phyloP scores from a whole-genome alignment of 2,797 vertebrate genomes.

The Coluber constrictor region DNA sequence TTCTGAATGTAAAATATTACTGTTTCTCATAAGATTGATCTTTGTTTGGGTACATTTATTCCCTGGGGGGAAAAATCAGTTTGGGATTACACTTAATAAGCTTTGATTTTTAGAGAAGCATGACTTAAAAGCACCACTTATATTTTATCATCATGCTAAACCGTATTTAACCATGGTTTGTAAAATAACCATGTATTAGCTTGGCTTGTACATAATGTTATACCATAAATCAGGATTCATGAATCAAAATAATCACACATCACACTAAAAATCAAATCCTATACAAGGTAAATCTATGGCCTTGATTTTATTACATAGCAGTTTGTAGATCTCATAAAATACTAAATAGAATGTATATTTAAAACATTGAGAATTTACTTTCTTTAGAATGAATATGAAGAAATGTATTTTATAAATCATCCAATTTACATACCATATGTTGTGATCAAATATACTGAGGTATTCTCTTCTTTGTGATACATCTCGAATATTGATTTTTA shows the following conservation, averaged over 20 bases:
- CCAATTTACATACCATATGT: conserved; percentile 69
- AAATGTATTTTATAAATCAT: not conserved
- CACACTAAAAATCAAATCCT: not conserved
- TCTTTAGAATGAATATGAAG: not conserved
- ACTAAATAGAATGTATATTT: not conserved
- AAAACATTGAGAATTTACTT: not conserved
- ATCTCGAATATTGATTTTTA: conserved; percentile 70
- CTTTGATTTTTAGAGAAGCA: not conserved
- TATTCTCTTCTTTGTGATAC: conserved; percentile 65
- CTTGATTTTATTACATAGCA: not conserved
- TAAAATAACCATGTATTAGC: not conserved
- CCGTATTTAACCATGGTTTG: not conserved
- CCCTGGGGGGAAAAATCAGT: not conserved
- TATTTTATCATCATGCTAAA: not conserved
- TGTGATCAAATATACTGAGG: conserved; percentile 58
- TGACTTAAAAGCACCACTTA: not conserved
- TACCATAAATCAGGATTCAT: not conserved
- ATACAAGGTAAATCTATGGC: not conserved
- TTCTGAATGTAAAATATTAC: not conserved
- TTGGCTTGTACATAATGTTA: not conserved
- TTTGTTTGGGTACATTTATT: not conserved
- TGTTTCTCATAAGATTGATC: not conserved
- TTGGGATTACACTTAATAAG: not conserved
- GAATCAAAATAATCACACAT: not conserved
- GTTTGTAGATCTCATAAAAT: not conserved